Conservation (phyloP, 2,113 vertebrate genomes). For the Maccullochella peelii region DNA sequence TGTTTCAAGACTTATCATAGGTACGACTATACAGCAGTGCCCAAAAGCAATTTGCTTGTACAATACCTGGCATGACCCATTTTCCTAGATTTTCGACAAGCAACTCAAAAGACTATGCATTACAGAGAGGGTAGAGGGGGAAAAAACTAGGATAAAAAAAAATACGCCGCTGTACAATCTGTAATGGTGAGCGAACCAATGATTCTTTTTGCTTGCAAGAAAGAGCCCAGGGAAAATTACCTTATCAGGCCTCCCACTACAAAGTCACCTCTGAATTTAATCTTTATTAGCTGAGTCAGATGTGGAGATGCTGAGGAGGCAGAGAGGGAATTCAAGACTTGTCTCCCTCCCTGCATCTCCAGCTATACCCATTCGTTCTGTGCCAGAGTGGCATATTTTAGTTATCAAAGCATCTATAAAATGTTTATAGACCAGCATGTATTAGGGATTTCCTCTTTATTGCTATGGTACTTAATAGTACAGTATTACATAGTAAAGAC, state of each 20-base stretch:
- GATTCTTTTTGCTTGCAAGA: conserved; percentile 45
- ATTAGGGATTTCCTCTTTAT: conserved; percentile 12
- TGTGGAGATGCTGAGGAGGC: conserved; percentile 78
- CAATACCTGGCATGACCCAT: conserved; percentile 73
- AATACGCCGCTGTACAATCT: conserved; percentile 37
- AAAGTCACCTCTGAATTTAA: conserved; percentile 77
- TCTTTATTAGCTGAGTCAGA: conserved; percentile 80
- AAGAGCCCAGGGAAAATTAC: conserved; percentile 67
- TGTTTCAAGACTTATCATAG: conserved; percentile 36
- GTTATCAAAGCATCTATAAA: conserved; percentile 39
- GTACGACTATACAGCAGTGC: conserved; percentile 39
- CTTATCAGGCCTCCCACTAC: conserved; percentile 52
- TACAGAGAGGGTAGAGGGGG: conserved; percentile 39
- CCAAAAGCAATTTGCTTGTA: conserved; percentile 63
- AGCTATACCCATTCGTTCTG: conserved; percentile 25
- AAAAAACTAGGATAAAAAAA: conserved; percentile 57
- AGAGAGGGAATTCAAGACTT: conserved; percentile 64
- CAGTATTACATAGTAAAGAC: conserved; percentile 1
- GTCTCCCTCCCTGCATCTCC: conserved; percentile 43
- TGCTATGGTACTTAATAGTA: conserved; percentile 9
- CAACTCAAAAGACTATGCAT: conserved; percentile 61
- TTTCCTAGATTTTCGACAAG: conserved; percentile 67
- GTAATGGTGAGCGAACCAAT: conserved; percentile 61
- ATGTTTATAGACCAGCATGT: conserved; percentile 14
- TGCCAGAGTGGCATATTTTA: conserved; percentile 26